Base-by-base conservation (phyloP, 2,797 vertebrate genomes). In the Esox lucius region DNA sequence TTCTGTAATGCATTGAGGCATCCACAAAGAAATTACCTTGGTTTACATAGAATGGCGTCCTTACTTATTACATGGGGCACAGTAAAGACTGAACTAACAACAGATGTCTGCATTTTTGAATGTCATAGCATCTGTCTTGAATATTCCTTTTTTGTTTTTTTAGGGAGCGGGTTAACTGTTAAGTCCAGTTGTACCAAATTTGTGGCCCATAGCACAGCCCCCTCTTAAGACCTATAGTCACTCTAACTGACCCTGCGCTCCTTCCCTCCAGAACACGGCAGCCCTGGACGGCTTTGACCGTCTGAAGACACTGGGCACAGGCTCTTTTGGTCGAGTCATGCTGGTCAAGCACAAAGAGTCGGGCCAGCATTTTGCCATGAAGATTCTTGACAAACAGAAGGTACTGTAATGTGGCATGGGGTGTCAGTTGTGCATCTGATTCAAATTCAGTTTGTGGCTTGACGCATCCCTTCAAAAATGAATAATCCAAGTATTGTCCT, bases 311-410 rank as follows among this genome's bases (percentile, higher is more conserved):
- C 93, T 98, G 72, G 96, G 97, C 81, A 98, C 96, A 0, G 97
- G 97, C 79, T 98, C 97, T 0, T 98, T 98, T 15, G 96, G 97
- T 66, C 92, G 96, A 42, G 97, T 98, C 86, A 96, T 98, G 96
- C 92, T 98, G 74, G 96, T 98, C 62, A 96, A 96, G 83, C 96
- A 97, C 92, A 95, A 94, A 91, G 96, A 96, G 75, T 80, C 93
- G 0, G 95, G 95, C 65, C 95, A 93, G 87, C 95, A 97, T 88
- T 98, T 93, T 69, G 97, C 96, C 80, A 98, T 98, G 97, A 98
- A 98, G 91, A 97, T 98, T 90, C 94, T 98, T 74, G 97, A 98
- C 90, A 98, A 98, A 94, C 96, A 98, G 90, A 98, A 98, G 96
- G 96, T 97, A 82, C 76, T 74, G 8, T 56, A 22, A 22, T 56